Evolutionary conservation across 2,797 vertebrate species (phyloP).

Genomic region (Phaenicophaeus curvirostris): DNA sequence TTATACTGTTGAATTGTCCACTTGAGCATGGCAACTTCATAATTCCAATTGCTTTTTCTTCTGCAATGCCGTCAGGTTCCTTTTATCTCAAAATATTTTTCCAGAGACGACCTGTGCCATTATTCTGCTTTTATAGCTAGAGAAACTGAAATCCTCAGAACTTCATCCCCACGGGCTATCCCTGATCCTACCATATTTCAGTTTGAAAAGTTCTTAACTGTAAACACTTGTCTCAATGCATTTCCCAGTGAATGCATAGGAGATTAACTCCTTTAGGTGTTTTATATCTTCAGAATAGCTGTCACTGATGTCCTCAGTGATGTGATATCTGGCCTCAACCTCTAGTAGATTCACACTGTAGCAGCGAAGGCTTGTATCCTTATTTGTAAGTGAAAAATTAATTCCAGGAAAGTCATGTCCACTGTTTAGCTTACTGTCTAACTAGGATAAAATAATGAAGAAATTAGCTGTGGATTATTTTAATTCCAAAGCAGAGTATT

Average conservation of each 20-base stretch:
- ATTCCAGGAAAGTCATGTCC: background rate
- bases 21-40: background rate
- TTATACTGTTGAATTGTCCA: background rate
- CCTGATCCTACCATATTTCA: background rate
- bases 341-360: background rate
- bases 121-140: background rate
- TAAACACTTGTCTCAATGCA: background rate
- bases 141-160: background rate
- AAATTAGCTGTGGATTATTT: background rate
- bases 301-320: background rate
- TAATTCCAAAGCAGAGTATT: background rate
- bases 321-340: background rate
- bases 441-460: background rate
- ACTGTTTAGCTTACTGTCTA: background rate
- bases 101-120: background rate
- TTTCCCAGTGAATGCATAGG: background rate
- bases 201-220: background rate
- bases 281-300: background rate
- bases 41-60: background rate
- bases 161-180: background rate
- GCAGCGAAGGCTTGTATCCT: background rate
- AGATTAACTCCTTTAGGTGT: background rate
- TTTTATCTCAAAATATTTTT: conserved; percentile 35
- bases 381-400: background rate
- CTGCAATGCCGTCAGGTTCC: background rate